Evolutionary conservation across 2,888 invertebrate species (phyloP), one percentile per base, ranked within the genome.

Genomic region (Gibbula magus): DNA sequence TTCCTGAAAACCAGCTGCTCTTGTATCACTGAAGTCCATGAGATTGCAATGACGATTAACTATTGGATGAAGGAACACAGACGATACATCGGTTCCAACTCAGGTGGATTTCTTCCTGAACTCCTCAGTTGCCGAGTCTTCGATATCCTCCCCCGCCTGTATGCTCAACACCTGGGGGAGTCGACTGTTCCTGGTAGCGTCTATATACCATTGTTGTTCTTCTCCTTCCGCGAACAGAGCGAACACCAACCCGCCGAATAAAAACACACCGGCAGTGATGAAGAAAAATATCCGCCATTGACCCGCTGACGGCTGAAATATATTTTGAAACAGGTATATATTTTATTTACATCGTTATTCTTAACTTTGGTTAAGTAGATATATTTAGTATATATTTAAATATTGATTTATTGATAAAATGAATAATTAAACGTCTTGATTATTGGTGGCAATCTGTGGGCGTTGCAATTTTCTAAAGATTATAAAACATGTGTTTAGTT

Each of bases 201-300:
- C 25, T 3, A 61, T 61, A 25, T 25, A 67, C 78, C 78, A 78
- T 16, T 13, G 29, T n/a, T 51, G 51, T 18, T 66, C 67, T 22
- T 78, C 78, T 0, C 78, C 78, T 53, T 70, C 20, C 0, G 78
- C 25, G 7, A 78, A 52, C 7, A 35, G 20, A 45, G 51, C 18
- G 20, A 70, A 78, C n/a, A 78, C 16, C 10, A 78, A 4, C 20
- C 61, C 66, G n/a, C 79, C 79, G 35, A 75, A 20, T 4, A 75
- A 2, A 29, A 73, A 79, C 45, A 79, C 39, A 2, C 45, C 79
- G n/a, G 66, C 61, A 5, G 79, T 75, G 18, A 79, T 75, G 22
- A 75, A 79, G 75, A 79, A 79, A 7, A 79, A 61, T 20, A 75
- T 75, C 67, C 66, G 74, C 79, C 79, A 79, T 61, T 79, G 61